These are phyloP conservation scores for Ruditapes philippinarum DNA, from an alignment of 1,140 invertebrate genomes.

Conservation along the genomic window DNA sequence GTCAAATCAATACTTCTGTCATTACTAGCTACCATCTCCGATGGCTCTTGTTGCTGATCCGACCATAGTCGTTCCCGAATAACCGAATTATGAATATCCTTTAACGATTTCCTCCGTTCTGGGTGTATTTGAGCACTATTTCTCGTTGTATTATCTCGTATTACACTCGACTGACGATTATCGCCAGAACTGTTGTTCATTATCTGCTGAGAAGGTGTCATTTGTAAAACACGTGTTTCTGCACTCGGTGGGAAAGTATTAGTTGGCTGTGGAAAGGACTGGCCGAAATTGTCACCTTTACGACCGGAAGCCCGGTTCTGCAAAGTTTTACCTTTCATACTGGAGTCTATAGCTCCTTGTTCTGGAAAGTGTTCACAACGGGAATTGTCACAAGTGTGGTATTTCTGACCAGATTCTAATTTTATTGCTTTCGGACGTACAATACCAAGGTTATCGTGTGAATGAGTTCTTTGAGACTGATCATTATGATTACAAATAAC, in stretches of 20 bases:
- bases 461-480: not conserved
- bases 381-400: slow-evolving; percentile 32
- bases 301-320: not conserved
- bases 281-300: not conserved
- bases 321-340: not conserved
- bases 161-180: slow-evolving; percentile 31
- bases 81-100: slow-evolving; percentile 58
- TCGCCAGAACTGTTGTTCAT: not conserved
- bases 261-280: not conserved
- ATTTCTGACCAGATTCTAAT: slow-evolving; percentile 58
- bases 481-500: not conserved
- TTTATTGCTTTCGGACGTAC: slow-evolving; percentile 62
- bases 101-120: slow-evolving; percentile 35
- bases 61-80: slow-evolving; percentile 14
- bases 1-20: slow-evolving; percentile 44
- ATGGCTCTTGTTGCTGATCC: not conserved
- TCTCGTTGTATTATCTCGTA: slow-evolving; percentile 20
- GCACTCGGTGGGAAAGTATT: slow-evolving; percentile 26
- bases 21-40: not conserved
- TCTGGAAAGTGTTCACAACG: slow-evolving; percentile 9
- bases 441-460: slow-evolving; percentile 45
- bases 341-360: not conserved
- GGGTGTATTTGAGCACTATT: slow-evolving; percentile 5
- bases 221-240: slow-evolving; percentile 31
- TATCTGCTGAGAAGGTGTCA: not conserved